Evolutionary conservation across 2,888 invertebrate genomes (phyloP).

Genomic region (Autographa pulchrina): DNA sequence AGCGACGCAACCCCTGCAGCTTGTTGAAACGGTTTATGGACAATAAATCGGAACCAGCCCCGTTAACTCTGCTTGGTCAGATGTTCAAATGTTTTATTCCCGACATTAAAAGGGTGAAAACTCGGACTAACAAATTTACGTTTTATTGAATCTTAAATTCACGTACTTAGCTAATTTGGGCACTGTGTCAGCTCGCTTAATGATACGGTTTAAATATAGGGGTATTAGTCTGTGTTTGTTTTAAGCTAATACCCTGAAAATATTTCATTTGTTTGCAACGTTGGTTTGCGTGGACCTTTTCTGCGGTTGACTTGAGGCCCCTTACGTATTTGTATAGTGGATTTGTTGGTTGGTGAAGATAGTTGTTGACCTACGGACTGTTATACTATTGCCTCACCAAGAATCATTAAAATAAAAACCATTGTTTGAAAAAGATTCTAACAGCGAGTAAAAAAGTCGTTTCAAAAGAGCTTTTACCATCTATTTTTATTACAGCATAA

Average conservation of each 20-base stretch:
- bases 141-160: constrained; percentile 59
- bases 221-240: not conserved
- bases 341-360: not conserved
- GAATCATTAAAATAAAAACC: not conserved
- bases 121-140: constrained; percentile 48
- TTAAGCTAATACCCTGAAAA: not conserved
- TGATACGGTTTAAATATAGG: not conserved
- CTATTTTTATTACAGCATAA: not conserved
- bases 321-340: not conserved
- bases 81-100: constrained; percentile 71
- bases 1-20: constrained; percentile 71
- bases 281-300: not conserved
- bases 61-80: constrained; percentile 74
- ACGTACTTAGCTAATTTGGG: constrained; percentile 31
- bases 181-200: constrained; percentile 17
- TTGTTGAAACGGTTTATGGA: constrained; percentile 82
- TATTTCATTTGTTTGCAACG: not conserved
- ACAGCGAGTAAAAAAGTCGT: not conserved
- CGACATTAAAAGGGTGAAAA: constrained; percentile 64
- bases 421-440: not conserved
- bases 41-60: constrained; percentile 76
- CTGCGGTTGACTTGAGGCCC: not conserved
- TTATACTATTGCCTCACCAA: not conserved
- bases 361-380: not conserved
- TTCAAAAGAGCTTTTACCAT: not conserved